These are phyloP conservation scores for Adrianichthys oophorus DNA, from an alignment of 2,797 vertebrate genomes.

Conservation along the genomic window DNA sequence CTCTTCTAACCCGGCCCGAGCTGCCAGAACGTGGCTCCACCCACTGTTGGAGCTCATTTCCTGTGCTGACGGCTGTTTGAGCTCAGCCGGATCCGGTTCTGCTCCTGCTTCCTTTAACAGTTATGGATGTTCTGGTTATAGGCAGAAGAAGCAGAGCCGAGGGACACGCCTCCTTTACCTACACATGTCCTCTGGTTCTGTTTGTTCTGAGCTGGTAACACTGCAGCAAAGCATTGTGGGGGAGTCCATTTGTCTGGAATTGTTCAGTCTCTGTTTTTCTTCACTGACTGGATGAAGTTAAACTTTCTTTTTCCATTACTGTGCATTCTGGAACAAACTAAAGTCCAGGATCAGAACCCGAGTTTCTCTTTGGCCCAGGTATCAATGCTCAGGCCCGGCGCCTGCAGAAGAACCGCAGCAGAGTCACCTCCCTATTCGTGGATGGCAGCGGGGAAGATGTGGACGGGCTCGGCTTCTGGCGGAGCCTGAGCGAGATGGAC, in stretches of 20 bases:
- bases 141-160: background rate
- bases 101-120: no score
- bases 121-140: no score
- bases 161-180: constrained; percentile 43
- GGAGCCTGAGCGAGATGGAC: constrained; percentile 82
- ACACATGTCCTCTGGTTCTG: constrained; percentile 44
- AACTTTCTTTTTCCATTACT: no score
- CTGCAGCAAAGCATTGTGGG: background rate
- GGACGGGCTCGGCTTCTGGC: constrained; percentile 73
- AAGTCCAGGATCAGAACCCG: background rate
- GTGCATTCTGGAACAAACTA: no score
- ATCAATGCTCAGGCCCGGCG: constrained; percentile 78
- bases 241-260: constrained; percentile 2
- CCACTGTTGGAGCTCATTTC: constrained; percentile 60
- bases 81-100: no score
- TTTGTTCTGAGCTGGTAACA: constrained; percentile 50
- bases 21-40: constrained; percentile 30
- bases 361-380: constrained; percentile 46
- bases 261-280: constrained; percentile 2
- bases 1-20: constrained; percentile 13
- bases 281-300: no score
- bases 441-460: constrained; percentile 63
- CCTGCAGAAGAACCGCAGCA: constrained; percentile 71
- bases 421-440: constrained; percentile 79
- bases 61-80: constrained; percentile 53